These are phyloP conservation scores for Gasteruption jaculator DNA, from an alignment of 2,888 invertebrate species.

Conservation along the genomic window DNA sequence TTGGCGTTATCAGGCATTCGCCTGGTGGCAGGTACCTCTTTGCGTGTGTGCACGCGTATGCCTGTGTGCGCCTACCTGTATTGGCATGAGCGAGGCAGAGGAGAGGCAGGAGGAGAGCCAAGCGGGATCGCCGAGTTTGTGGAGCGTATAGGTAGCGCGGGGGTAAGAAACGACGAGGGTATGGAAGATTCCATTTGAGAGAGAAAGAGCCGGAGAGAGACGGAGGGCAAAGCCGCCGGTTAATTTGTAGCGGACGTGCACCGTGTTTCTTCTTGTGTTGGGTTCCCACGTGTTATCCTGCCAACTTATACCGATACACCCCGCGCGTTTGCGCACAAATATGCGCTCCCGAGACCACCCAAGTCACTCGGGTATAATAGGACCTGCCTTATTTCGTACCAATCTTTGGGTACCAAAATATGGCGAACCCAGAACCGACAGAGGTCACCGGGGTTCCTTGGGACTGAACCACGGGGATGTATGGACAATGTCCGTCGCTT, in stretches of 20 bases:
- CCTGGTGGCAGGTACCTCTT: slow-evolving; percentile 10
- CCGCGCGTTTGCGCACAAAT: slow-evolving; percentile 20
- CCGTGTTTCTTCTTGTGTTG: slow-evolving; percentile 6
- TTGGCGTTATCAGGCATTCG: slow-evolving; percentile 27
- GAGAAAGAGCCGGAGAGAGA: slow-evolving; percentile 8
- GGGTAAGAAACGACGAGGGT: slow-evolving; percentile 3
- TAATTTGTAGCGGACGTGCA: slow-evolving; percentile 24
- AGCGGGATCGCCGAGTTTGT: neutral
- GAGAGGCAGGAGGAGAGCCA: slow-evolving; percentile 9
- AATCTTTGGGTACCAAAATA: no score
- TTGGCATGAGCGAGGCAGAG: neutral
- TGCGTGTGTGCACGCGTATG: neutral
- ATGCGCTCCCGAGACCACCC: slow-evolving; percentile 20
- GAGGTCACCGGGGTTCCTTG: no score
- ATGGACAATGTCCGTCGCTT: no score
- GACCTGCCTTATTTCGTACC: no score
- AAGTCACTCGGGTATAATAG: no score
- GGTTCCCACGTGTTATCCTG: slow-evolving; percentile 20
- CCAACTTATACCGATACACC: no score
- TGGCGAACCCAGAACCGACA: no score
- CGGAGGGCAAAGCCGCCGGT: slow-evolving; percentile 21
- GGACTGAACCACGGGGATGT: no score
- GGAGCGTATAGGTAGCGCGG: slow-evolving; percentile 4
- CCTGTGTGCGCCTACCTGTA: neutral
- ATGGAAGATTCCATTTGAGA: slow-evolving; percentile 3